Conservation (phyloP, 2,797 vertebrate genomes). For the Streptopelia turtur region DNA sequence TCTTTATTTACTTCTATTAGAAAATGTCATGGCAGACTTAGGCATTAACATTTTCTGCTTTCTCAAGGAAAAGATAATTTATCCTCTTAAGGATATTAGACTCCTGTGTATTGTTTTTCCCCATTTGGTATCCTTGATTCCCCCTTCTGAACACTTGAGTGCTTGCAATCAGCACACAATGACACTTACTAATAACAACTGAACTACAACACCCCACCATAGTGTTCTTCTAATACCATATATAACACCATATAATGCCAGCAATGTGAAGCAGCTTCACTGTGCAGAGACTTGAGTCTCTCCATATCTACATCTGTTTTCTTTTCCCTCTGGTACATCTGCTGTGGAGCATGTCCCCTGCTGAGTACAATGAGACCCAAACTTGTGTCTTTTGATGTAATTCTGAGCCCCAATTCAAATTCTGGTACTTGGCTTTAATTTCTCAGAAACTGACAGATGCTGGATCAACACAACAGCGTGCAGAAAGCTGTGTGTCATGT, state of each 20-base stretch:
- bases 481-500: neutral
- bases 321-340: slow-evolving; percentile 58
- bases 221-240: slow-evolving; percentile 41
- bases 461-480: neutral
- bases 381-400: slow-evolving; percentile 25
- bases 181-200: slow-evolving; percentile 70
- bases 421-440: slow-evolving; percentile 53
- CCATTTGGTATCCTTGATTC: slow-evolving; percentile 72
- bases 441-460: slow-evolving; percentile 28
- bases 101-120: slow-evolving; percentile 78
- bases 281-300: neutral
- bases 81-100: slow-evolving; percentile 77
- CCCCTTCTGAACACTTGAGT: slow-evolving; percentile 74
- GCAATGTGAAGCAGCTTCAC: slow-evolving; percentile 27
- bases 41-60: slow-evolving; percentile 77
- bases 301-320: slow-evolving; percentile 67
- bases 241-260: slow-evolving; percentile 28
- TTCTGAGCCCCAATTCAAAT: slow-evolving; percentile 52
- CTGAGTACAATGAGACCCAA: slow-evolving; percentile 48
- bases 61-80: slow-evolving; percentile 80
- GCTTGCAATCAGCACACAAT: slow-evolving; percentile 73
- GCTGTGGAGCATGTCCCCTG: slow-evolving; percentile 43
- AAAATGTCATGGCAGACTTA: slow-evolving; percentile 65
- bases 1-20: slow-evolving; percentile 77
- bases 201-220: slow-evolving; percentile 51